These are phyloP conservation scores for Stomatorhinus walkeri DNA, from an alignment of 2,797 vertebrate species.

Conservation along the genomic window DNA sequence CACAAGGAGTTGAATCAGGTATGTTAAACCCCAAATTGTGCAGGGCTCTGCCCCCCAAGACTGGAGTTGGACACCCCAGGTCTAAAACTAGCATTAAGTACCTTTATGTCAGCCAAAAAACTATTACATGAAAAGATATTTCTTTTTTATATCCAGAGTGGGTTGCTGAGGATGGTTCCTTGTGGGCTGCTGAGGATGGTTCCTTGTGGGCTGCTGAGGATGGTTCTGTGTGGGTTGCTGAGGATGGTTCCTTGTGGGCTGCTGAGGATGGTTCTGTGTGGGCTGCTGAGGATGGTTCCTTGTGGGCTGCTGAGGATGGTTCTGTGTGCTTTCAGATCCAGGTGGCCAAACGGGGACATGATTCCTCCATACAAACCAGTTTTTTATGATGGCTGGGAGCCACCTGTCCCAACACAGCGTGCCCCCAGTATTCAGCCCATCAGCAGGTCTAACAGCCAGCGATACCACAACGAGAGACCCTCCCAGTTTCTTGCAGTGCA, in stretches of 20 bases:
- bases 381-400: slow-evolving; percentile 71
- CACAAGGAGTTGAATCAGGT: neutral
- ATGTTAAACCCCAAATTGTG: neutral
- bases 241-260: neutral
- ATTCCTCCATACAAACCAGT: slow-evolving; percentile 59
- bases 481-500: slow-evolving; percentile 6
- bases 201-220: neutral
- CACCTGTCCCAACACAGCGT: neutral
- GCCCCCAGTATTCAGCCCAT: neutral
- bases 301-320: neutral
- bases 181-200: neutral
- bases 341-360: slow-evolving; percentile 47
- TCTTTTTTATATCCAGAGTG: neutral
- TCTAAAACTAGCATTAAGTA: neutral
- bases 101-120: neutral
- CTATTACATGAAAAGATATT: neutral
- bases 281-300: neutral
- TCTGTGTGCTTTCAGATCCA: slow-evolving; percentile 49
- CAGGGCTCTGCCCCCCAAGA: neutral
- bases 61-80: neutral
- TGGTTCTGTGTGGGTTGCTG: no score
- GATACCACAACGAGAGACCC: slow-evolving; percentile 15
- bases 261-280: no score
- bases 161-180: neutral
- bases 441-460: slow-evolving; percentile 44